These are phyloP conservation scores for Lypha dubia DNA, from an alignment of 2,888 invertebrate genomes.

Conservation along the genomic window DNA sequence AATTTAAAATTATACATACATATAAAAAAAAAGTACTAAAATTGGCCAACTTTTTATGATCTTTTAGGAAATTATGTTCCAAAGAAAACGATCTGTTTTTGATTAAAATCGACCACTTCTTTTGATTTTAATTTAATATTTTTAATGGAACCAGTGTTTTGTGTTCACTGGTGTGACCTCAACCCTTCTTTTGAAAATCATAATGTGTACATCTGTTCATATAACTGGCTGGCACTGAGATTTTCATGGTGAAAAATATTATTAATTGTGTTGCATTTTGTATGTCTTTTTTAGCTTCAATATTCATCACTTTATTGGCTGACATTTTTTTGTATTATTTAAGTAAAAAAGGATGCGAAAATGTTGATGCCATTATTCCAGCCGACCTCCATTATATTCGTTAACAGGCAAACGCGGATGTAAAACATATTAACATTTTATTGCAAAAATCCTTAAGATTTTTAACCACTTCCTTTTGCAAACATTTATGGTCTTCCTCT, in stretches of 20 bases:
- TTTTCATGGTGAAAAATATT: not conserved
- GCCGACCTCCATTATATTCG: not conserved
- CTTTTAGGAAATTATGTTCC: too few species aligned
- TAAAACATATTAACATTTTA: conserved; percentile 8
- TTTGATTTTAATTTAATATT: too few species aligned
- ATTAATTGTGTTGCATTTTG: not conserved
- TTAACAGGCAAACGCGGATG: conserved; percentile 9
- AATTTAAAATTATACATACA: too few species aligned
- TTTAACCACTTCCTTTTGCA: not conserved
- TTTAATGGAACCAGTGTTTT: not conserved
- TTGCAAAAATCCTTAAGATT: not conserved
- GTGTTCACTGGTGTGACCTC: not conserved
- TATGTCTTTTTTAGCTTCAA: not conserved
- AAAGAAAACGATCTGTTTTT: too few species aligned
- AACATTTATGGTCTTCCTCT: not conserved
- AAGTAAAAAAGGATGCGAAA: not conserved
- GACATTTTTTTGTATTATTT: not conserved
- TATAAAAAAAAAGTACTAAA: too few species aligned
- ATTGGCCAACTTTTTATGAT: too few species aligned
- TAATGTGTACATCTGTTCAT: not conserved
- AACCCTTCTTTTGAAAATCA: not conserved
- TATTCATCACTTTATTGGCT: not conserved
- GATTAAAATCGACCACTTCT: too few species aligned
- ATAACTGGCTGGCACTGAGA: conserved; percentile 1
- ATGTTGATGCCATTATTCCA: not conserved